Base-by-base conservation (phyloP, 2,888 invertebrate species). In the Philereme transversata region DNA sequence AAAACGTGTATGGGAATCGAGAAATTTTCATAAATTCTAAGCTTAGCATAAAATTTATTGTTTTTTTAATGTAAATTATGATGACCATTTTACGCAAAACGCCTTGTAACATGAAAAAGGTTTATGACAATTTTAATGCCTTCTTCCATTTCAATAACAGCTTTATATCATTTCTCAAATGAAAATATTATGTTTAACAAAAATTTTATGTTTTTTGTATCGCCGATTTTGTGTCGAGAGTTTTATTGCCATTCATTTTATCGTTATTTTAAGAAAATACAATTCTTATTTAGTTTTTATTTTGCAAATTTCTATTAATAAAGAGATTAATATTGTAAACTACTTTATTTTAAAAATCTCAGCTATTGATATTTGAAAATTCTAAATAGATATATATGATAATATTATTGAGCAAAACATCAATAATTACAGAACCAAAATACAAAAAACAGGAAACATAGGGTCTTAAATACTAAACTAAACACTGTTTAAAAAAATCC, bases 21-120 rank as follows among this genome's bases (percentile, higher is more conserved):
- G 58, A 62, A 62, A 56, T 57, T 58, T 22, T 62, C n/a, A 47
- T 47, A 62, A 59, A 62, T 59, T 55, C 5, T n/a, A 5, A 59
- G 62, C 58, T 62, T 59, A 62, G 40, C 55, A 62, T 62, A 51
- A 47, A 56, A 49, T 56, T 53, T 62, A 57, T 47, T 34, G 47
- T 38, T 51, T 52, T 52, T 43, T 46, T 11, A 46, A 59, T 59
- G 43, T 36, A 52, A 63, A 63, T 63, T 49, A 48, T 44, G 43
- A 57, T 48, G 47, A 51, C 52, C 33, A 10, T 62, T 58, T 58
- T 49, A 48, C 22, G 51, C 47, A 34, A 51, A 55, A 47, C 41
- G 4, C 41, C 44, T 10, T 38, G 34, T 59, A n/a, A n/a, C n/a
- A 55, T 50, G 51, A 46, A 59, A 59, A 59, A 51, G 53, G 34